Base-by-base conservation (phyloP, 2,888 invertebrate genomes). In the Gari tellinella region DNA sequence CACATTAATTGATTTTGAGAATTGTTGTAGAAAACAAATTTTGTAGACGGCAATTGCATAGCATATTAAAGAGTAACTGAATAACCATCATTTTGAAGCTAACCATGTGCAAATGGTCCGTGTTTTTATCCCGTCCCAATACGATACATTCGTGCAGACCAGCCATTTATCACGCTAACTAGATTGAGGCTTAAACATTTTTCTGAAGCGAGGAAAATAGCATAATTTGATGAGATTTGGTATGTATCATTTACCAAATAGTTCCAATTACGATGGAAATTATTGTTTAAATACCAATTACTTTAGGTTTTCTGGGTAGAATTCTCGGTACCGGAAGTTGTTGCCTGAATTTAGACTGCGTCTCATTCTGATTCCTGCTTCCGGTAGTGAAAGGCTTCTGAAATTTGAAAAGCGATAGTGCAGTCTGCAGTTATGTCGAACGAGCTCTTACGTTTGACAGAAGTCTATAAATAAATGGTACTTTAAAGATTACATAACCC, bases 71-170 rank as follows among this genome's bases (percentile, higher is more conserved):
- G n/a, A n/a, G n/a, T n/a, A 60, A 58, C 58, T 69, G 62, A 64
- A 69, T 69, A 72, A 62, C 66, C 66, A 45, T 53, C 73, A 70
- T 69, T 78, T 78, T 73, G 73, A 70, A 69, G 57, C 68, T 65
- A 77, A 72, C 69, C 77, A 77, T 77, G 77, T 69, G 72, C 70
- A 78, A 78, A 73, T 78, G 73, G 66, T 48, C 63, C 56, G 52
- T 66, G 60, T 66, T 70, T 57, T 70, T 53, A 69, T 69, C 49
- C 56, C 56, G 37, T 17, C 19, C 25, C 53, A 70, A 70, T 73
- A 66, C 64, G 72, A 62, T 75, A 74, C 58, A 45, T 74, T 74
- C 79, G 79, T 79, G 79, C 64, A 61, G 37, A 17, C 37, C 38
- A 40, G 65, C 63, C 51, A 62, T 79, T 45, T 37, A 79, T 75